Evolutionary conservation across 2,113 vertebrate species (phyloP).

Genomic region (Caranx ignobilis): DNA sequence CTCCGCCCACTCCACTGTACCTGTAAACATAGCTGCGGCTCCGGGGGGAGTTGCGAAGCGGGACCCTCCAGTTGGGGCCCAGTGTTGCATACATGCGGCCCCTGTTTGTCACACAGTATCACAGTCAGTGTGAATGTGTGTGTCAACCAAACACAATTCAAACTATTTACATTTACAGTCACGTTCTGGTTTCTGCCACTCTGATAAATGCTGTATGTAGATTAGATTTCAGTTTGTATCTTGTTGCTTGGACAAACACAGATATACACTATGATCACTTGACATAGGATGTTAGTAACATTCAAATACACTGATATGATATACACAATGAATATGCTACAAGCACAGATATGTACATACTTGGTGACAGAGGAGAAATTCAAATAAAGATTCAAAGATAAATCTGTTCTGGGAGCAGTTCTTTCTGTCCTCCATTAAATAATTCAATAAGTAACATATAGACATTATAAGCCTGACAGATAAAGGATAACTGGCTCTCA

Average conservation of each 20-base stretch:
- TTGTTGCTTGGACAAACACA: constrained; percentile 11
- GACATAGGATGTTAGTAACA: constrained; percentile 15
- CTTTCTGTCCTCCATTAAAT: not conserved
- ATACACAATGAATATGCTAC: not conserved
- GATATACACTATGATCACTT: constrained; percentile 20
- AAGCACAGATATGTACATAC: not conserved
- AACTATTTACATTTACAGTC: not conserved
- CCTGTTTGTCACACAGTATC: constrained; percentile 87
- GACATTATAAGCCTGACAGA: not conserved
- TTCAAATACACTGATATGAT: constrained; percentile 24
- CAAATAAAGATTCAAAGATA: not conserved
- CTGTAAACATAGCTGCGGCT: constrained; percentile 94
- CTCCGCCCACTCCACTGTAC: constrained; percentile 78
- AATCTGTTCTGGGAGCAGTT: too few species aligned
- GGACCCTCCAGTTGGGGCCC: constrained; percentile 97
- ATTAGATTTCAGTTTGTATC: not conserved
- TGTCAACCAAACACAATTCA: not conserved
- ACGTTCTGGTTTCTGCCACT: not conserved
- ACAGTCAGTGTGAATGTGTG: constrained; percentile 52
- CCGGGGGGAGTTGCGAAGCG: constrained; percentile 90
- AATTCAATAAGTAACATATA: not conserved
- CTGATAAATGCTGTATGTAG: too few species aligned
- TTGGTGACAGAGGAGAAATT: not conserved
- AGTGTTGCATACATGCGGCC: constrained; percentile 95
- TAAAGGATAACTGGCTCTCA: constrained; percentile 74